A percentile compares a stretch with the other conserved stretches of the same genome.
Conservation (phyloP, 64 coral and sea anemone species). For the Astreopora myriophthalma region DNA sequence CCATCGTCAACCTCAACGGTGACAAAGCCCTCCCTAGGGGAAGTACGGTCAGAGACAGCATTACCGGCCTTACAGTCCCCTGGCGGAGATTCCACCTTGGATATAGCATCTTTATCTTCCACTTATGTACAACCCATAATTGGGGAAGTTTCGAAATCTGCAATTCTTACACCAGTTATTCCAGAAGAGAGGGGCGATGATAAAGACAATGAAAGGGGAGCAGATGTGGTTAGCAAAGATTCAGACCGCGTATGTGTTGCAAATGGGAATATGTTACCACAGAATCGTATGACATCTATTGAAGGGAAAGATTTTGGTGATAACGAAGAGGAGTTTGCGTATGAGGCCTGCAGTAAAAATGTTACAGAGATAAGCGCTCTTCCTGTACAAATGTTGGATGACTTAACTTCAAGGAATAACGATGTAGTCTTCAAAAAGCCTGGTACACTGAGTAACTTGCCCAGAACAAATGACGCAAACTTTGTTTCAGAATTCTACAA, state of each 20-base stretch:
- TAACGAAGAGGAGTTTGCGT: background rate
- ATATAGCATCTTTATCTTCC: background rate
- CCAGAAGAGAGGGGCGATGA: background rate
- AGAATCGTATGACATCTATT: background rate
- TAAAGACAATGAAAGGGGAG: background rate
- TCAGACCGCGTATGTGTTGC: no score
- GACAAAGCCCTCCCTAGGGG: background rate
- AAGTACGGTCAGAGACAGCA: background rate
- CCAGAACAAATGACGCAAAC: slow-evolving; percentile 88
- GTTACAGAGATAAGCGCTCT: background rate
- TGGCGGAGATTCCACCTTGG: background rate
- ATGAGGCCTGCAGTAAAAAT: background rate
- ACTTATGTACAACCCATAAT: background rate
- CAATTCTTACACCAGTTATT: background rate
- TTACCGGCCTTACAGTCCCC: background rate
- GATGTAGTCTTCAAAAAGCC: background rate
- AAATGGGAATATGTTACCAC: background rate
- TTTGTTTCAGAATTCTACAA: slow-evolving; percentile 92
- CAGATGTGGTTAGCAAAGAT: background rate
- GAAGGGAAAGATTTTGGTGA: background rate
- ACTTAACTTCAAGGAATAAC: background rate
- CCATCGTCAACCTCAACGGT: background rate
- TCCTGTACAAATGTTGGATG: background rate
- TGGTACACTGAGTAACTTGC: background rate
- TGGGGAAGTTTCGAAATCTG: background rate